Base-by-base conservation (phyloP, 1,140 invertebrate species). In the Ptiloglossa arizonensis region DNA sequence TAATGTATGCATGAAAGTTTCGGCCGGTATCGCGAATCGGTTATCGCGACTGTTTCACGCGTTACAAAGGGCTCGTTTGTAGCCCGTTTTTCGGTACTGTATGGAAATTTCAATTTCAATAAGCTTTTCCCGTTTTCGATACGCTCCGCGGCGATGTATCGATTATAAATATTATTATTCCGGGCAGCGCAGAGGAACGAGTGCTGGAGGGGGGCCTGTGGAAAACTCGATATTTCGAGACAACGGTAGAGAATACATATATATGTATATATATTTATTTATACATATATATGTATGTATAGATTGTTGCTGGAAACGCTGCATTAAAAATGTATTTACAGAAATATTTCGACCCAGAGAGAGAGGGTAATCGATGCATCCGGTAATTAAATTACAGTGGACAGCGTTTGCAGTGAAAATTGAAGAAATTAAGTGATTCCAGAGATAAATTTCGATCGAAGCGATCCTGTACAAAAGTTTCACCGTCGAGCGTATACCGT, bases 61-160 rank as follows among this genome's bases (percentile, higher is more conserved):
- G 46, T 68, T 48, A 69, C 73, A 76, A 76, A 76, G 41, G 32
- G 32, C 59, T 64, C 22, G 64, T 41, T 15, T 57, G 54, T n/a
- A 22, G 22, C 44, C 24, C 29, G 70, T 27, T 38, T 29, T 35
- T 17, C 13, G 59, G n/a, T 0, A 35, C 5, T 35, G 17, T 13
- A 41, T 68, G 48, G 35, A 69, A 68, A 69, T 76, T 76, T 76
- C 73, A 69, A 76, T 76, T 76, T 46, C 29, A 15, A 35, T 32
- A 19, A 29, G 15, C 19, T 24, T 6, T 29, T 11, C 0, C 38
- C 41, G 41, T 41, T 6, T n/a, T 35, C 17, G 24, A 5, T 6
- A 15, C n/a, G 38, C 57, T 54, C 29, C 17, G 4, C 13, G 19
- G 32, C 48, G 19, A 32, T 24, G 35, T 46, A 35, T 38, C 41